A percentile compares a stretch with the other conserved stretches of the same genome.
Evolutionary conservation across 2,113 vertebrate species (phyloP).

Genomic region (Lophotis ruficrista): DNA sequence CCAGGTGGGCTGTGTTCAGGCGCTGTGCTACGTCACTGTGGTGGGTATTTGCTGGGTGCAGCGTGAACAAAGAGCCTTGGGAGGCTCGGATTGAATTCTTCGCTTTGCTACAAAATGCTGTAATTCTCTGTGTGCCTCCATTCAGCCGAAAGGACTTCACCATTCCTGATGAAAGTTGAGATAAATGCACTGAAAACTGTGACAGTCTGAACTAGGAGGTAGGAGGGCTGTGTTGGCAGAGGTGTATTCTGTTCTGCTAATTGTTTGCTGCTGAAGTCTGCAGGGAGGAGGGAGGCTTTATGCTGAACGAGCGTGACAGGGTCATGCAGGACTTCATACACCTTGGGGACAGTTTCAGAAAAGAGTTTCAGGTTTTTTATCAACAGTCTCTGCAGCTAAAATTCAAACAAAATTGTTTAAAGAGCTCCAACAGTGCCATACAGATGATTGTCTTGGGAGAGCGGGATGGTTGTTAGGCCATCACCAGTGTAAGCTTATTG

Average conservation of each 20-base stretch:
- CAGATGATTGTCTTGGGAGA: background rate
- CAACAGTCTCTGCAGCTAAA: background rate
- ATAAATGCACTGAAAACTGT: background rate
- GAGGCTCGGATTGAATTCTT: background rate
- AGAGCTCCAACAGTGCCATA: background rate
- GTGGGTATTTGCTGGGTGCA: background rate
- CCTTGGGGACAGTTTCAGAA: slow-evolving; percentile 9
- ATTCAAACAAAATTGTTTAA: slow-evolving; percentile 11
- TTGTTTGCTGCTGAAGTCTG: background rate
- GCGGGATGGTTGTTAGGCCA: background rate
- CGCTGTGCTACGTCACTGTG: fast-evolving
- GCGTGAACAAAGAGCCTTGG: background rate
- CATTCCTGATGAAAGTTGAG: background rate
- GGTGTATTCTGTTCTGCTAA: background rate
- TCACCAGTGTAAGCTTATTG: slow-evolving; percentile 8
- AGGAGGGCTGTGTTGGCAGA: background rate
- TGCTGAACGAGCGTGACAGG: background rate
- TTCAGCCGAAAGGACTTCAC: background rate
- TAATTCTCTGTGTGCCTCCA: background rate
- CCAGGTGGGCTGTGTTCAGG: background rate
- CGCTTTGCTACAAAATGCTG: background rate
- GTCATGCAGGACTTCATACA: background rate
- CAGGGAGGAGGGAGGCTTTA: background rate
- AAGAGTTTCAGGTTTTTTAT: background rate
- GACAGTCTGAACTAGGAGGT: background rate